Percentiles rank a stretch among this genome's conserved stretches.
phyloP scores from a whole-genome alignment of 2,888 invertebrate species.

The Drosophila gaucha region DNA sequence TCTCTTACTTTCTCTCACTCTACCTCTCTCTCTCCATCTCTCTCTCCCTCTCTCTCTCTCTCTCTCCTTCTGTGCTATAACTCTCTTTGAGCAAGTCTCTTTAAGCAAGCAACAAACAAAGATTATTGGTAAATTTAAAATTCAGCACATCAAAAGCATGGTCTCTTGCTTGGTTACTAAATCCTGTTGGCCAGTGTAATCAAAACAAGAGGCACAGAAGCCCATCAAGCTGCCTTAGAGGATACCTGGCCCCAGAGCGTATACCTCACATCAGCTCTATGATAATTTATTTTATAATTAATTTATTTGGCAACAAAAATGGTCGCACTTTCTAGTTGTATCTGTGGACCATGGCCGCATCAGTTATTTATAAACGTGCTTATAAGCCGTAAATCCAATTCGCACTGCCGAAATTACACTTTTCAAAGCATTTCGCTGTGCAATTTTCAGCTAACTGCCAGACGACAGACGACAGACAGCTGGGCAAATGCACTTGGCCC shows the following conservation, averaged over 20 bases:
- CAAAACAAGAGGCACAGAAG: background rate
- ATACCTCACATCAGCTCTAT: background rate
- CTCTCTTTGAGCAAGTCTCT: too few species aligned
- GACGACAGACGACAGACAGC: slow-evolving; percentile 5
- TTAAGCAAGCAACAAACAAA: too few species aligned
- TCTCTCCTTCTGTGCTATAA: too few species aligned
- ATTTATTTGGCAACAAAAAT: slow-evolving; percentile 64
- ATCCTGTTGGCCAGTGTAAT: too few species aligned
- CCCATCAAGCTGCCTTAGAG: background rate
- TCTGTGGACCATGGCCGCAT: slow-evolving; percentile 52
- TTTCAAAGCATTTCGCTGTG: slow-evolving; percentile 38
- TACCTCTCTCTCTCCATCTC: too few species aligned
- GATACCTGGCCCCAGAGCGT: too few species aligned
- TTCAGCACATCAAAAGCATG: too few species aligned
- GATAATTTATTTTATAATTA: slow-evolving; percentile 6
- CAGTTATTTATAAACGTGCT: slow-evolving; percentile 77
- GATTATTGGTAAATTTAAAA: too few species aligned
- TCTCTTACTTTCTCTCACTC: too few species aligned
- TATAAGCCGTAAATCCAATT: slow-evolving; percentile 76
- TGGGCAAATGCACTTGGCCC: slow-evolving; percentile 28
- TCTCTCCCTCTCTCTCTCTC: too few species aligned
- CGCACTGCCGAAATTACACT: slow-evolving; percentile 52
- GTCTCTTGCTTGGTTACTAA: too few species aligned
- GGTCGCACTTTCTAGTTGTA: background rate
- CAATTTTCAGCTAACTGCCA: slow-evolving; percentile 39